Conservation (phyloP, 2,797 vertebrate genomes). For the Sebastes melanostomus region DNA sequence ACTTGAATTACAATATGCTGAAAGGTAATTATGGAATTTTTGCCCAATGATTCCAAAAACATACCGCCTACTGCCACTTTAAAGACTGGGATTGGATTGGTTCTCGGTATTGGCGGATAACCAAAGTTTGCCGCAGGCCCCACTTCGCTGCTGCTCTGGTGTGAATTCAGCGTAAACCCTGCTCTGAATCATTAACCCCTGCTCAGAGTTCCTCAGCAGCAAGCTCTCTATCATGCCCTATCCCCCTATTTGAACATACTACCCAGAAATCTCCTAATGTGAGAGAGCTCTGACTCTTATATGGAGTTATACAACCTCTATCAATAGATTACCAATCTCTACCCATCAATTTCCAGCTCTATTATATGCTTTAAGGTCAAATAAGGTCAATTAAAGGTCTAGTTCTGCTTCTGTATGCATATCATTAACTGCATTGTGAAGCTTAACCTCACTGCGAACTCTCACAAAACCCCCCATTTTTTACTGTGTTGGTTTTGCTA, state of each 20-base stretch:
- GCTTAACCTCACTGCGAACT: slow-evolving; percentile 7
- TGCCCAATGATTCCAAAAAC: too few relatives aligned
- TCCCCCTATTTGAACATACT: rapidly evolving
- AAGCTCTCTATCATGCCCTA: background rate
- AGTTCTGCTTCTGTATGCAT: background rate
- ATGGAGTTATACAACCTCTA: background rate
- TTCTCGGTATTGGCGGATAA: too few relatives aligned
- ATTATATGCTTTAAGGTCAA: slow-evolving; percentile 14
- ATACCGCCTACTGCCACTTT: rapidly evolving
- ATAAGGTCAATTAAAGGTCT: background rate
- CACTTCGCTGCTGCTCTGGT: too few relatives aligned
- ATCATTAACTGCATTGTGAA: background rate
- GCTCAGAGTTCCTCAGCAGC: background rate
- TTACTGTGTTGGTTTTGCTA: slow-evolving; percentile 35
- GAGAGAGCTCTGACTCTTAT: background rate
- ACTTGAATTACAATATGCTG: too few relatives aligned
- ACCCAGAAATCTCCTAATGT: background rate
- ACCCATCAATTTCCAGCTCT: background rate
- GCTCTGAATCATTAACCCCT: background rate
- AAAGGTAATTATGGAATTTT: too few relatives aligned
- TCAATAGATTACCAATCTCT: background rate
- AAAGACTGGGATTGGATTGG: too few relatives aligned
- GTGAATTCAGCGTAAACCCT: background rate
- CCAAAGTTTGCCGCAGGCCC: too few relatives aligned
- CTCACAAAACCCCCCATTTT: background rate